Base-by-base conservation (phyloP, 2,113 vertebrate species). In the Pimephales promelas region DNA sequence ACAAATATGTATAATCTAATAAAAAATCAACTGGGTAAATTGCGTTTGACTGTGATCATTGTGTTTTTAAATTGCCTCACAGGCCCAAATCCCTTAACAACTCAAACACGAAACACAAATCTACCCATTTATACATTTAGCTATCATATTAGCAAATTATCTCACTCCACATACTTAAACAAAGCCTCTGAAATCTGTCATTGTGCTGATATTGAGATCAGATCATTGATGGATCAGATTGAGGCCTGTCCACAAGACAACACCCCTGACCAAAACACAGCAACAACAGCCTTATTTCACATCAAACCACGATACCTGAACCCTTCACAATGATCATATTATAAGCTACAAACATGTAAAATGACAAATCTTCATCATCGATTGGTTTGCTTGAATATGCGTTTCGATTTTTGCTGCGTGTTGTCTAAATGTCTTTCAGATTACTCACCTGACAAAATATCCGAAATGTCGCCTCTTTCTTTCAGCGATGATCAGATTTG, bases 191-290 rank as follows among this genome's bases (percentile, higher is more conserved):
- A 43, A 59, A 52, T 7, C 1, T 34, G 16, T 43, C 34, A 8
- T 7, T 16, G 47, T 6, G 72, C 47, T 54, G 16, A 31, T 66
- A 18, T 14, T 52, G 4, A 66, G 18, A 10, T 20, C n/a, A 16
- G 56, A 78, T 45, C 40, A 47, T 8, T 49, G 77, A 64, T 52
- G 20, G 78, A 13, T 49, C 57, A 79, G 40, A 79, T 0, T 81
- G 45, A 81, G 79, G 79, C 79, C 79, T 70, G 31, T 40, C 40
- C 18, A 81, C 31, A 81, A 7, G 79, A 56, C 79, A 81, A 70
- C 79, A 81, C 62, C 79, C 78, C 62, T 16, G 22, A 81, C 45
- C 78, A 79, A 79, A 79, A 79, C 78, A 79, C 26, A 64, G 14
- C n/a, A 10, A 49, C 0, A 49, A 64, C 16, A 64, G 24, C 59